Evolutionary conservation across 2,113 vertebrate genomes (phyloP).

Genomic region (Hippopotamus amphibius): DNA sequence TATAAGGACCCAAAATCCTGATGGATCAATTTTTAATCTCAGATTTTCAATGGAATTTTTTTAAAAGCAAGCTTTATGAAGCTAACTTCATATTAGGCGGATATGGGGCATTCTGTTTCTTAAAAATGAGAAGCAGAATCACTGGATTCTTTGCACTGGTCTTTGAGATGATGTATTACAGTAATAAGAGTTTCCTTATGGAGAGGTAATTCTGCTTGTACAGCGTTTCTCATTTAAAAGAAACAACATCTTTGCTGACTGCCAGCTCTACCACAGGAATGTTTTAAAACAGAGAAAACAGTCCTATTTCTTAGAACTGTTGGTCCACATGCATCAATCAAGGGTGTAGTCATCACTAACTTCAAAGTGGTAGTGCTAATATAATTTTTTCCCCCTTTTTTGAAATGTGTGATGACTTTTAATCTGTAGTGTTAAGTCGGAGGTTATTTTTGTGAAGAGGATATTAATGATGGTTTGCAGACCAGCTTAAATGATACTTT

Average conservation of each 20-base stretch:
- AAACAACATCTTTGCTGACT: constrained; percentile 3
- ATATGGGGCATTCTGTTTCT: not conserved
- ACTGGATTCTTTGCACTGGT: not conserved
- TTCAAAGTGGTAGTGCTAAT: not conserved
- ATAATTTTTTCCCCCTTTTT: constrained; percentile 67
- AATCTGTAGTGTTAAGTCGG: constrained; percentile 60
- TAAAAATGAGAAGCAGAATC: not conserved
- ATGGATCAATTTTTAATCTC: not conserved
- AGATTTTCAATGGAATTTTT: not conserved
- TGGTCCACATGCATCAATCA: constrained; percentile 18
- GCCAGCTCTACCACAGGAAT: not conserved
- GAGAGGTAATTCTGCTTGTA: constrained; percentile 19
- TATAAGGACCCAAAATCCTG: not conserved
- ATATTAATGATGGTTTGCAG: constrained; percentile 66
- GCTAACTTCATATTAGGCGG: not conserved
- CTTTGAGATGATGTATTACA: constrained; percentile 7
- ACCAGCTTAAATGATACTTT: constrained; percentile 53
- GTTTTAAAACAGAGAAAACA: constrained; percentile 12
- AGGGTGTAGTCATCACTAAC: not conserved
- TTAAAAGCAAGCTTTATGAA: constrained; percentile 2
- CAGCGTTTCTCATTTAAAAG: constrained; percentile 56
- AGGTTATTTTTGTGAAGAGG: constrained; percentile 60
- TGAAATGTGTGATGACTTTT: constrained; percentile 69
- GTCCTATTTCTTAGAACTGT: not conserved
- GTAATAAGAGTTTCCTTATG: not conserved